These are phyloP conservation scores for Micromesistius poutassou DNA, from an alignment of 2,797 vertebrate genomes.

Conservation along the genomic window DNA sequence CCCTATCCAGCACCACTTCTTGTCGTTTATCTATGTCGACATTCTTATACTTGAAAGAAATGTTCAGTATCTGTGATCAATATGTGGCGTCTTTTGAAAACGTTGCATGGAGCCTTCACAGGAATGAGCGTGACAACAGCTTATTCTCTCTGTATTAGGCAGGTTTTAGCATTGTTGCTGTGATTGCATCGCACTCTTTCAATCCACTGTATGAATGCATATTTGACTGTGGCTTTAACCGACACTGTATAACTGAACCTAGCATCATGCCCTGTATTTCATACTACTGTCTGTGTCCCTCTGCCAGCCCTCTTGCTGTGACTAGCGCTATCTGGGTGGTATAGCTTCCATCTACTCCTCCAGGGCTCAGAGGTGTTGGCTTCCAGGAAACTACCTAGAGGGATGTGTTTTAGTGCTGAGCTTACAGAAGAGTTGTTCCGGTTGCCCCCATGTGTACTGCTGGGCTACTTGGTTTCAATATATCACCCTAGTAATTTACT, in stretches of 20 bases:
- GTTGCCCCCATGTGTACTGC: too few species aligned
- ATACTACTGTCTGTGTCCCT: constrained; percentile 8
- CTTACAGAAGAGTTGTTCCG: too few species aligned
- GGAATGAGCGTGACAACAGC: background rate
- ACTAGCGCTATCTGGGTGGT: background rate
- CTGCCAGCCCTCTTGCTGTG: background rate
- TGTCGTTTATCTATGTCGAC: background rate
- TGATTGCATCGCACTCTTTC: background rate
- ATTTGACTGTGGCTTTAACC: background rate
- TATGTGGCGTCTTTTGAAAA: background rate
- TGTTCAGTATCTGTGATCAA: background rate
- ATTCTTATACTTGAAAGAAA: background rate
- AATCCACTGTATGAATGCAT: background rate
- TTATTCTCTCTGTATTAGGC: background rate
- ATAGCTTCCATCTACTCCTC: background rate
- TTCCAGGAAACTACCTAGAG: background rate
- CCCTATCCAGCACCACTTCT: constrained; percentile 22
- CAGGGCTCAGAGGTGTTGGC: background rate
- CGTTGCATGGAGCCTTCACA: background rate
- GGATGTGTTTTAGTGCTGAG: background rate
- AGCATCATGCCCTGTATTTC: background rate
- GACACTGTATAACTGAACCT: background rate
- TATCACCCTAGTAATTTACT: too few species aligned
- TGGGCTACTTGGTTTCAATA: too few species aligned
- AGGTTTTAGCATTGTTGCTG: background rate